phyloP scores from a whole-genome alignment of 2,113 vertebrate species.

The Psephotus haematonotus region DNA sequence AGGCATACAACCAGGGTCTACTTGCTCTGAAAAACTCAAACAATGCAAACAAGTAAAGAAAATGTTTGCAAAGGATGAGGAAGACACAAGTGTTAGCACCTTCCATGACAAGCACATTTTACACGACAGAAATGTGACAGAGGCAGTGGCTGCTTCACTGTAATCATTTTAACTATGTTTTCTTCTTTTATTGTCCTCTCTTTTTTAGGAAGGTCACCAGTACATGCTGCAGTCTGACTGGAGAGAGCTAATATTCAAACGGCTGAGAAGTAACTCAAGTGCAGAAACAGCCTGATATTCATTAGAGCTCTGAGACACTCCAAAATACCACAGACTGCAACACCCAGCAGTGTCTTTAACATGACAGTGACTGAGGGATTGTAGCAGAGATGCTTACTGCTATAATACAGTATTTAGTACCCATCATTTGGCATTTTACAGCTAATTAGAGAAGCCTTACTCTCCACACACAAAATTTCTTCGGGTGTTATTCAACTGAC shows the following conservation, averaged over 20 bases:
- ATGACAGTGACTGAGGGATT: neutral
- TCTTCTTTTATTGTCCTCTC: neutral
- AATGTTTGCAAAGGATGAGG: neutral
- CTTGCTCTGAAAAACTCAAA: neutral
- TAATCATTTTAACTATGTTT: neutral
- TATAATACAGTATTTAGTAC: neutral
- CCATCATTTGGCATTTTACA: neutral
- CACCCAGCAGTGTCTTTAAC: neutral
- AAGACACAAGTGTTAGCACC: neutral
- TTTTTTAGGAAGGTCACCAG: neutral
- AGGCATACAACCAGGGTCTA: neutral
- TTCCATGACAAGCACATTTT: neutral
- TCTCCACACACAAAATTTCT: neutral
- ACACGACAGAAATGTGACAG: neutral
- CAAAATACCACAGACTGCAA: neutral
- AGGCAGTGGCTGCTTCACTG: neutral
- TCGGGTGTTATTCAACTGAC: constrained; percentile 8
- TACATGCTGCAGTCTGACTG: neutral
- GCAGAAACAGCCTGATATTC: neutral
- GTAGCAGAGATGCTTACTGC: neutral
- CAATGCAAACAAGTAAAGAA: neutral
- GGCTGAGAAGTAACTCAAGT: neutral
- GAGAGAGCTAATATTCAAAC: neutral
- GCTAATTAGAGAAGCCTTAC: constrained; percentile 19
- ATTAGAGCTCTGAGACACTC: neutral